Base-by-base conservation (phyloP, 2,797 vertebrate genomes). In the Microhierax caerulescens region DNA sequence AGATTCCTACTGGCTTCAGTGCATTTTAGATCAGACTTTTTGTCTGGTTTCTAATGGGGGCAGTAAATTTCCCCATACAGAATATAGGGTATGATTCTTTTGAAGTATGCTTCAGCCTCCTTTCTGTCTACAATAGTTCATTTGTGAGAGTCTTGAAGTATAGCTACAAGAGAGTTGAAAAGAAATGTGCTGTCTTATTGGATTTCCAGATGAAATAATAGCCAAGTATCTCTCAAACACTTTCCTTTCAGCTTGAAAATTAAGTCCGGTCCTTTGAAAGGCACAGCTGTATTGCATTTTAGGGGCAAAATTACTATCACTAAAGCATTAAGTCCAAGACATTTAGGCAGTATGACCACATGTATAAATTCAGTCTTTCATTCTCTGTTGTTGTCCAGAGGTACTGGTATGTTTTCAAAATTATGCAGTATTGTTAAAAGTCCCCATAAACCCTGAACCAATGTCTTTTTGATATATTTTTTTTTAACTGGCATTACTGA, bases 181-280 rank as follows among this genome's bases (percentile, higher is more conserved):
- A 94, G 85, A 97, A 97, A 85, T 93, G 69, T 80, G 77, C 95
- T 96, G 86, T 97, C 94, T 96, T 97, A 93, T 86, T 97, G 93
- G 80, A 97, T 97, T 97, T 98, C 96, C 97, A 98, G 90, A 97
- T 91, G 94, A 97, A 96, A 97, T 95, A 97, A 97, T 97, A 98
- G 96, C 96, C 96, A 96, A 93, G 91, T 70, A 96, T 96, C 93
- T 95, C 89, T 96, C 85, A 87, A 96, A 91, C 92, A 82, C 95
- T 96, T 97, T 95, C 90, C 93, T 97, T 97, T 97, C 92, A 95
- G 90, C 94, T 96, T 96, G 94, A 97, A 95, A 94, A 93, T 94
- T 91, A 94, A 80, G 91, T 95, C 21, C 3, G 56, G 88, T 92
- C 94, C 84, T 97, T 96, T 96, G 94, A 98, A 98, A 97, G 84